Evolutionary conservation across 2,888 invertebrate species (phyloP).

Genomic region (Rhopalosiphum nymphaeae): DNA sequence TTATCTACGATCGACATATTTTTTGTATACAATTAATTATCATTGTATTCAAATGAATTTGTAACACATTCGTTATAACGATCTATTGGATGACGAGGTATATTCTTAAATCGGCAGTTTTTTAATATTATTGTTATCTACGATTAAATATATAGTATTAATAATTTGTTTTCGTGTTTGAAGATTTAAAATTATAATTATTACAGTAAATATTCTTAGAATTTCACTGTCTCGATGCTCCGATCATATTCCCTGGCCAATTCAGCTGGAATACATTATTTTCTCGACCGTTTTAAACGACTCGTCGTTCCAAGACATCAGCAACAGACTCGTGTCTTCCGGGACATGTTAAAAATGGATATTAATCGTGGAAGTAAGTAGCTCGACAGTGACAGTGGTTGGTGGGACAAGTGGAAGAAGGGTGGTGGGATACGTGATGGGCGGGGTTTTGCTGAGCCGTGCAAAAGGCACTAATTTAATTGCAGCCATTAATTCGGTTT

Average conservation of each 20-base stretch:
- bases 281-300: conserved; percentile 40
- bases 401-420: too few species aligned
- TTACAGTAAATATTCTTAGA: not conserved
- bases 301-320: conserved; percentile 61
- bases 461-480: conserved; percentile 65
- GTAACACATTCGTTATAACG: not conserved
- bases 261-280: conserved; percentile 56
- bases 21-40: not conserved
- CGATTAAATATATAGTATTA: not conserved
- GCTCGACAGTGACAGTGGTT: not conserved
- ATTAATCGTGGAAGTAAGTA: conserved; percentile 59
- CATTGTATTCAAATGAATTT: not conserved
- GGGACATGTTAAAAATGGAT: conserved; percentile 65
- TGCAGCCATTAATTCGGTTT: conserved; percentile 62
- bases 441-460: conserved; percentile 62
- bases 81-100: not conserved
- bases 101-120: too few species aligned
- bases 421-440: not conserved
- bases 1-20: not conserved
- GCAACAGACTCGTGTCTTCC: conserved; percentile 63
- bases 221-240: not conserved
- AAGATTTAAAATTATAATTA: conserved; percentile 1
- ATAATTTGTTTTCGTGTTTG: not conserved
- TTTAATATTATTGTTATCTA: not conserved
- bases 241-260: conserved; percentile 55